A percentile compares a stretch with the other conserved stretches of the same genome.
These are phyloP conservation scores for Cavia aperea DNA, from an alignment of 2,113 vertebrate genomes.

Conservation along the genomic window DNA sequence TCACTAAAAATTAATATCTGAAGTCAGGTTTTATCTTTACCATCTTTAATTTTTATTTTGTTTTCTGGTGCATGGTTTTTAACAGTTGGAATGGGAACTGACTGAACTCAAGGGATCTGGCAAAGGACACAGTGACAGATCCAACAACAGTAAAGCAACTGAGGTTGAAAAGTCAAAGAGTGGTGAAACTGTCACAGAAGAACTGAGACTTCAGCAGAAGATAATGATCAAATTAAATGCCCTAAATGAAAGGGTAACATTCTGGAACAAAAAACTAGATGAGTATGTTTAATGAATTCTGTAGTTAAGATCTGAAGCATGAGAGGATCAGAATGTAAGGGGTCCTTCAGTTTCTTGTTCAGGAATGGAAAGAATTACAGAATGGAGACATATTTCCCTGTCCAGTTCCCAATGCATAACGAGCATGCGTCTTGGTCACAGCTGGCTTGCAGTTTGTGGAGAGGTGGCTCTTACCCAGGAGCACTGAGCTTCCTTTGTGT, in stretches of 20 bases:
- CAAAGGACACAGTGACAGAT: constrained; percentile 57
- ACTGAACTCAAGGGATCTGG: constrained; percentile 56
- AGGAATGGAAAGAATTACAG: neutral
- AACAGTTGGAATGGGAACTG: constrained; percentile 79
- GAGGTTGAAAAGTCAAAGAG: constrained; percentile 56
- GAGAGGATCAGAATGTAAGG: neutral
- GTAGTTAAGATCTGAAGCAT: constrained; percentile 18
- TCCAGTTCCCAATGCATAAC: neutral
- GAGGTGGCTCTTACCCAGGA: neutral
- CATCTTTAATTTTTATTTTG: constrained; percentile 7
- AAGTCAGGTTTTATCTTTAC: neutral
- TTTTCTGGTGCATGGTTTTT: constrained; percentile 38
- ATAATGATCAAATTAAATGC: constrained; percentile 76
- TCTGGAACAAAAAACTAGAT: constrained; percentile 78
- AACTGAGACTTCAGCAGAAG: constrained; percentile 70
- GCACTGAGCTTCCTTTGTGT: neutral
- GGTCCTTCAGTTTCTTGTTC: neutral
- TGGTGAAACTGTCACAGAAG: constrained; percentile 38
- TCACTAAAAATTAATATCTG: neutral
- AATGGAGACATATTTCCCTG: neutral
- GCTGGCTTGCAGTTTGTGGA: neutral
- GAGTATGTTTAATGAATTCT: constrained; percentile 73
- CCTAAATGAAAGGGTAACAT: constrained; percentile 75
- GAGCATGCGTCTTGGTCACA: neutral
- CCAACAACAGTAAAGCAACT: neutral